A percentile compares a stretch with the other conserved stretches of the same genome.
Evolutionary conservation across 1,140 invertebrate species (phyloP).

Genomic region (Ips typographus): DNA sequence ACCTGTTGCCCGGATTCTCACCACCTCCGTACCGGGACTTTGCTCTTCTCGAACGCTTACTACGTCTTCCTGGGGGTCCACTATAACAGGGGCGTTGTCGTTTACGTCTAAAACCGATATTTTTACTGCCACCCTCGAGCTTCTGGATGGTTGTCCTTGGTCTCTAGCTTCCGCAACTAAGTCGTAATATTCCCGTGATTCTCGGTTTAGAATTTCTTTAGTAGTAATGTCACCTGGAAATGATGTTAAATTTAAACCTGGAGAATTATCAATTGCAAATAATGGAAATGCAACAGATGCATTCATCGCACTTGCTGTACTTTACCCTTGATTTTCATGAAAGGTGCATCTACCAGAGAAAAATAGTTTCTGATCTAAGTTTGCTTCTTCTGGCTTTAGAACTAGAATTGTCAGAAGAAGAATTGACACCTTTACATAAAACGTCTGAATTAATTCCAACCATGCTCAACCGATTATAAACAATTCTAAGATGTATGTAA

Average conservation of each 20-base stretch:
- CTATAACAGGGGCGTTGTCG: constrained; percentile 86
- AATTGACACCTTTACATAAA: no score
- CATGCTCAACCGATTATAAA: no score
- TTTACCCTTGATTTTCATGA: no score
- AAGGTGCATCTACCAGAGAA: no score
- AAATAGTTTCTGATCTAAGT: no score
- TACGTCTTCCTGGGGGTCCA: constrained; percentile 83
- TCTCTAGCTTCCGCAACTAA: constrained; percentile 83
- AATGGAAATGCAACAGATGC: no score
- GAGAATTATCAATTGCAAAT: no score
- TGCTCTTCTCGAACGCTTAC: constrained; percentile 87
- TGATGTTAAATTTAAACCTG: background rate
- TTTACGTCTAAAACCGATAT: constrained; percentile 83
- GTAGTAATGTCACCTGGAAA: constrained; percentile 80
- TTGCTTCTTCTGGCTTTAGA: no score
- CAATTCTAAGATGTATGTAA: no score
- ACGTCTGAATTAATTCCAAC: no score
- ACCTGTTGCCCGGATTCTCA: constrained; percentile 72
- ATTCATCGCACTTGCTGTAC: no score
- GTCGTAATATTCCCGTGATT: constrained; percentile 75
- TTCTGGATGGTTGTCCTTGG: constrained; percentile 75
- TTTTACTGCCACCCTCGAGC: constrained; percentile 70
- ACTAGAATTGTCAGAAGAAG: no score
- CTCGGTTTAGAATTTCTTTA: constrained; percentile 78
- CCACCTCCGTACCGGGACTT: constrained; percentile 76